Base-by-base conservation (phyloP, 2,888 invertebrate species). In the Nemotelus nigrinus region DNA sequence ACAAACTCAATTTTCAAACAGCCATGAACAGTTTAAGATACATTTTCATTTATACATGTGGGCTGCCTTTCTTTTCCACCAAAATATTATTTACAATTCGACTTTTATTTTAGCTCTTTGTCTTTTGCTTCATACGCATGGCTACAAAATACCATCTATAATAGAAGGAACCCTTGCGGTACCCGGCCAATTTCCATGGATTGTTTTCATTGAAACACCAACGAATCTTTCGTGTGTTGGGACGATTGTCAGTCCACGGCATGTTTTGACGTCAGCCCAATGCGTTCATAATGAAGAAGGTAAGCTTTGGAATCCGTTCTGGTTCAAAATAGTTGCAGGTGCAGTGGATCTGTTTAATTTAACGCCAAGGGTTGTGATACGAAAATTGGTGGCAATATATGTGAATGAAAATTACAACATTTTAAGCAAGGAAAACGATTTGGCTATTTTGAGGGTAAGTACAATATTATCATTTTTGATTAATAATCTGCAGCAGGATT, bases 391-490 rank as follows among this genome's bases (percentile, higher is more conserved):
- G 5, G 78, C 78, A n/a, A 65, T 81, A 45, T 80, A 75, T 77
- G 76, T 77, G 7, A 78, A 81, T 74, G 74, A 67, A 43, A 39
- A 72, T n/a, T 80, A 45, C 50, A 79, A 79, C 65, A 72, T 77
- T 7, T 77, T 58, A 3, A 78, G 78, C 2, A 71, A 71, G 10
- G 75, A 80, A 44, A 80, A 81, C 65, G 79, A 81, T 76, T 71
- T 81, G 43, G 81, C 79, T 7, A 78, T 81, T 2, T 4, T 81
- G 2, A 44, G 80, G 47, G 80, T 79, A 77, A 76, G 72, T 47
- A 57, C 50, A 25, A 25, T 25, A 25, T 25, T 25, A 25, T 25
- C 25, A 25, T 25, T 25, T 25, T 25, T 25, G 25, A 25, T 25
- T 25, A 25, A 25, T 25, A 25, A 25, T 25, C 25, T 25, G 25